Percentiles rank a stretch among this genome's conserved stretches.
Conservation (phyloP, 2,113 vertebrate species). For the Festucalex cinctus region DNA sequence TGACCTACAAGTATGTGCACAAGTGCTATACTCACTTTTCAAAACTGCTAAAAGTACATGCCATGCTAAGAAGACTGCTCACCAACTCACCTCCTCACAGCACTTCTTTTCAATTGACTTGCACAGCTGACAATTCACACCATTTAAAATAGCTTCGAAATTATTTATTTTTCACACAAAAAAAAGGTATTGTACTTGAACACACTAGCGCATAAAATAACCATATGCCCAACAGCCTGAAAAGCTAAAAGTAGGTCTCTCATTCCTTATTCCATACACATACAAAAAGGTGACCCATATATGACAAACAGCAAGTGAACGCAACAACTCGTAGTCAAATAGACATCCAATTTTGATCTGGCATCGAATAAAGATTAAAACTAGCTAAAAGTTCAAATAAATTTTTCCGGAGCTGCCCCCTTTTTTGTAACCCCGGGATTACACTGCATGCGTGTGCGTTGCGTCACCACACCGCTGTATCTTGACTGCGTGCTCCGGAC, state of each 20-base stretch:
- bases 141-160: not conserved
- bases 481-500: too few relatives aligned
- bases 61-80: too few relatives aligned
- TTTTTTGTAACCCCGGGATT: too few relatives aligned
- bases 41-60: too few relatives aligned
- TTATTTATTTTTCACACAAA: not conserved
- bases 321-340: not conserved
- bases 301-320: not conserved
- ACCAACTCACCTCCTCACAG: too few relatives aligned
- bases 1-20: not conserved
- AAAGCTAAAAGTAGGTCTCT: slow-evolving; percentile 54
- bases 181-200: not conserved
- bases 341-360: not conserved
- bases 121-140: not conserved
- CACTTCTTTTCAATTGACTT: not conserved
- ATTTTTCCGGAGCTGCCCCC: too few relatives aligned
- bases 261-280: slow-evolving; percentile 9
- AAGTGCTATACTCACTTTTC: too few relatives aligned
- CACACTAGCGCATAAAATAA: slow-evolving; percentile 38
- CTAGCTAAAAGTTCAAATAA: too few relatives aligned
- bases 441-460: too few relatives aligned
- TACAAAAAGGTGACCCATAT: slow-evolving; percentile 16
- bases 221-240: slow-evolving; percentile 13
- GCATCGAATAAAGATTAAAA: not conserved
- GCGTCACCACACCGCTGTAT: too few relatives aligned